Base-by-base conservation (phyloP, 2,113 vertebrate species). In the Silurus glanis region DNA sequence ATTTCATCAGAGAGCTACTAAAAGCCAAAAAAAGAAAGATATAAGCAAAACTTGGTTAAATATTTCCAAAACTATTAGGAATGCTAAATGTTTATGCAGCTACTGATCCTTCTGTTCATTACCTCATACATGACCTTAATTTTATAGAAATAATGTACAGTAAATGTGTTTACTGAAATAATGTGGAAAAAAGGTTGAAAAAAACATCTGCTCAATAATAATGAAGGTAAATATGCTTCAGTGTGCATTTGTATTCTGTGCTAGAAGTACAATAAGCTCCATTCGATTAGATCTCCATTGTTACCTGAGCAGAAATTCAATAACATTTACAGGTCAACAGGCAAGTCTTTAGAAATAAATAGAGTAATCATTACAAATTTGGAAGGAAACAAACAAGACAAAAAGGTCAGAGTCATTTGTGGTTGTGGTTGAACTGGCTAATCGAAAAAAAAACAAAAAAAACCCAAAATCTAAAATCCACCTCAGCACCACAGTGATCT, bases 251-350 rank as follows among this genome's bases (percentile, higher is more conserved):
- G 28, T 47, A 49, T 69, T 61, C 62, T 67, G 64, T 13, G 7
- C 64, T 69, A 64, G 55, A 62, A 49, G 55, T 7, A 45, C 83
- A 25, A 59, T 87, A 66, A 87, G 58, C 55, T 62, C 59, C 74
- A 76, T 80, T 49, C 14, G 45, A 47, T 76, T 74, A 58, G 79
- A 45, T 78, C 69, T 62, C 76, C 53, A 21, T 21, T 83, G 76
- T 83, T 67, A 66, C 49, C 61, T 6, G 5, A 78, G 67, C 82
- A 80, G 62, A 78, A 87, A 84, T 14, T 87, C 71, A 67, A 79
- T 76, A 67, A 66, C 83, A 17, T 58, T 59, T 55, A 78, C 37
- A 19, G 71, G 80, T 89, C 88, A 87, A 75, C 80, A 58, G 25
- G 13, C 58, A 78, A 75, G 75, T 80, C 49, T 83, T 45, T 56